Percentiles rank a stretch among this genome's conserved stretches.
Evolutionary conservation across 2,888 invertebrate genomes (phyloP).

Genomic region (Thymelicus sylvestris): DNA sequence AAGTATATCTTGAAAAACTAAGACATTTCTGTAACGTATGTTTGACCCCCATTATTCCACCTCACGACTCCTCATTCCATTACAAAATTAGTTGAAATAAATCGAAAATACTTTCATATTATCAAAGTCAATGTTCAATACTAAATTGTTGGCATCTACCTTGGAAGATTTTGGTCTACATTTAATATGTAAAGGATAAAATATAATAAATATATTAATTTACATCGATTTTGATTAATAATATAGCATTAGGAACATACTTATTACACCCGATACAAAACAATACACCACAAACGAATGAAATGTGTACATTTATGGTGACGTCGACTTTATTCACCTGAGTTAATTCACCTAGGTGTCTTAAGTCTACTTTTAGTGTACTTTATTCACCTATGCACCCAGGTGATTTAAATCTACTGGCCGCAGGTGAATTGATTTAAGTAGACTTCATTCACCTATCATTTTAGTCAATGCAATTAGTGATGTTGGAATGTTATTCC

Average conservation of each 20-base stretch:
- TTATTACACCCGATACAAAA: background rate
- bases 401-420: too few relatives aligned
- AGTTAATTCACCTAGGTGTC: too few relatives aligned
- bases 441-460: too few relatives aligned
- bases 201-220: conserved; percentile 13
- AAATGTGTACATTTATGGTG: too few relatives aligned
- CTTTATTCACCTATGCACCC: too few relatives aligned
- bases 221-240: background rate
- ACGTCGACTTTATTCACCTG: too few relatives aligned
- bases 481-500: too few relatives aligned
- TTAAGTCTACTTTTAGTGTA: too few relatives aligned
- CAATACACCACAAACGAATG: background rate
- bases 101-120: conserved; percentile 26
- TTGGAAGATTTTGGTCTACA: conserved; percentile 56
- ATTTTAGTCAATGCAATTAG: too few relatives aligned
- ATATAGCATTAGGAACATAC: background rate
- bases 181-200: conserved; percentile 30
- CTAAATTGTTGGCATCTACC: conserved; percentile 55
- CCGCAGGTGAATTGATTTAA: too few relatives aligned
- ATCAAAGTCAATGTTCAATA: conserved; percentile 38
- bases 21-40: background rate
- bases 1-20: too few relatives aligned
- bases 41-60: conserved; percentile 20
- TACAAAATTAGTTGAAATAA: conserved; percentile 11
- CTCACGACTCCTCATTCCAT: background rate